Base-by-base conservation (phyloP, 2,888 invertebrate genomes). In the Drosophila nr. perissopoda region DNA sequence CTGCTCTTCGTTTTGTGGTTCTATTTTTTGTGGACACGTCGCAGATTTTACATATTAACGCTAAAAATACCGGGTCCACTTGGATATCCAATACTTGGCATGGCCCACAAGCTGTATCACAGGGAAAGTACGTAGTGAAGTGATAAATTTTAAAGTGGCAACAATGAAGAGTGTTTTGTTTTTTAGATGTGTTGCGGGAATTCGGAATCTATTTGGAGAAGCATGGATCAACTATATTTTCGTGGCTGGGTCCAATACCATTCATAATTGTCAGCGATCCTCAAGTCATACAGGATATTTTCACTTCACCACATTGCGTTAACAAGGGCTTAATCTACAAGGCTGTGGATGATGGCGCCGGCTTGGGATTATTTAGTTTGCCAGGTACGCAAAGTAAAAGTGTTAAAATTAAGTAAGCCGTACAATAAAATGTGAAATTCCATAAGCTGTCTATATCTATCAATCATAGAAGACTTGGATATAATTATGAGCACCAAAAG, bases 221-320 rank as follows among this genome's bases (percentile, higher is more conserved):
- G 64, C 83, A 89, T 56, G 92, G 92, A 2, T 60, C 88, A 0
- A 54, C 82, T 1, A 67, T 91, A 18, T 84, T 86, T 33, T 92
- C 92, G 0, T 92, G 93, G 92, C 75, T 92, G n/a, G 93, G 93
- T 16, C 92, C 92, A 0, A 77, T 91, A 61, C 92, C 92, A 7
- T 91, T 92, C 59, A 18, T 92, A 42, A 86, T 92, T n/a, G 81
- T 89, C 10, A 82, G 75, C 29, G 92, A 92, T 36, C 92, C 93
- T 0, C 91, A 91, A 60, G 58, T 82, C 27, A 81, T 83, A 1
- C 90, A 92, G 75, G 87, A 91, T 25, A 91, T 92, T 64, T 76
- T 92, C 0, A 92, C 92, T 18, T 92, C 92, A 0, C 89, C 90
- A 0, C 76, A 88, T 60, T 92, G 92, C 59, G 70, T 92, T 7